Evolutionary conservation across 2,888 invertebrate species (phyloP).

Genomic region (Hartigia nigra): DNA sequence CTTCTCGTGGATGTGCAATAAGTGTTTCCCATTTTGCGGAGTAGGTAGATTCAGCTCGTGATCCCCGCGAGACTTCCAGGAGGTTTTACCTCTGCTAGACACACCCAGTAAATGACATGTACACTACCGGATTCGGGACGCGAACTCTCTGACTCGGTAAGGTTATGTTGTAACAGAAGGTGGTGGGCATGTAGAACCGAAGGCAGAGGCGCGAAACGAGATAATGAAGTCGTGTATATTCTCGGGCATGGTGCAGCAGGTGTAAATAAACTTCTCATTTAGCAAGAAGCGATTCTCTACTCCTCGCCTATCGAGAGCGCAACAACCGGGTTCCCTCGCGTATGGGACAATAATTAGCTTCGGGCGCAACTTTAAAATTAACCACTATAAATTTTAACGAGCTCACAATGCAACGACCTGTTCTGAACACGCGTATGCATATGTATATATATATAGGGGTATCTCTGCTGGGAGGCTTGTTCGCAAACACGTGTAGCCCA

Average conservation of each 20-base stretch:
- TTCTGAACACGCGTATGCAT: not conserved
- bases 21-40: not conserved
- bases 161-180: not conserved
- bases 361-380: slow-evolving; percentile 40
- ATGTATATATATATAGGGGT: not conserved
- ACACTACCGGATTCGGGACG: not conserved
- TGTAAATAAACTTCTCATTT: slow-evolving; percentile 39
- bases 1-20: not conserved
- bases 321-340: slow-evolving; percentile 18
- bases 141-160: not conserved
- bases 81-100: not conserved
- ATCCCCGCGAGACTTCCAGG: not conserved
- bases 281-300: slow-evolving; percentile 1
- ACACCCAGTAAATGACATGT: not conserved
- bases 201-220: slow-evolving; percentile 20
- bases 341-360: slow-evolving; percentile 38
- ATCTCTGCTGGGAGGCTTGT: not conserved
- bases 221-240: slow-evolving; percentile 36
- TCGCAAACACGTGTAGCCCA: not conserved
- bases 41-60: not conserved
- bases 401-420: not conserved
- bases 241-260: slow-evolving; percentile 24
- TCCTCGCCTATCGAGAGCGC: slow-evolving; percentile 3
- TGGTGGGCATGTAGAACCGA: slow-evolving; percentile 3
- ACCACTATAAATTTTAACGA: slow-evolving; percentile 37